phyloP scores from a whole-genome alignment of 2,797 vertebrate genomes.

The Dromococcyx pavoninus region DNA sequence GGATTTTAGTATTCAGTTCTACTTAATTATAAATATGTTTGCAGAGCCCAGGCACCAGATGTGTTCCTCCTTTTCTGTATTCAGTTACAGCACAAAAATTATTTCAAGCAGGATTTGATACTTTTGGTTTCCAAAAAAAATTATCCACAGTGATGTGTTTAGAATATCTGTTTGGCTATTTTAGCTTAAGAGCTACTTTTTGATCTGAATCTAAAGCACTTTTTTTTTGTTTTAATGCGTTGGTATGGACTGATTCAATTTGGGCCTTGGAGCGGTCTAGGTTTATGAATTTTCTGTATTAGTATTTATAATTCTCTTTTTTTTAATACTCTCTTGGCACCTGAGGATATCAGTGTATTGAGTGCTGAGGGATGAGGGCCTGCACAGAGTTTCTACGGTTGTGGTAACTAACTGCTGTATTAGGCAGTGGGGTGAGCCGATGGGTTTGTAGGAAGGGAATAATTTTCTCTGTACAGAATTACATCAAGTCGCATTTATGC shows the following conservation, averaged over 20 bases:
- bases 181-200: not conserved
- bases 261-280: not conserved
- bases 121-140: not conserved
- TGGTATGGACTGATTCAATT: not conserved
- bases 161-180: not conserved
- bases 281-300: not conserved
- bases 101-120: conserved; percentile 9
- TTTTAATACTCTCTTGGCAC: not conserved
- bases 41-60: conserved; percentile 49
- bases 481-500: not conserved
- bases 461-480: not conserved
- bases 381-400: not conserved
- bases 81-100: conserved; percentile 27
- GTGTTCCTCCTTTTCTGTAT: conserved; percentile 37
- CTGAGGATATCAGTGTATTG: not conserved
- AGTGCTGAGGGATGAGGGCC: not conserved
- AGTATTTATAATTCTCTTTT: not conserved
- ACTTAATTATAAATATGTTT: conserved; percentile 46
- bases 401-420: not conserved
- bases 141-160: not conserved
- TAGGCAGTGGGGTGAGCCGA: not conserved
- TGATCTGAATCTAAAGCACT: not conserved
- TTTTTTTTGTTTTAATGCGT: not conserved
- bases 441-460: not conserved
- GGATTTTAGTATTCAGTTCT: conserved; percentile 53